Evolutionary conservation across 2,888 invertebrate species (phyloP).

Genomic region (Aromia moschata): DNA sequence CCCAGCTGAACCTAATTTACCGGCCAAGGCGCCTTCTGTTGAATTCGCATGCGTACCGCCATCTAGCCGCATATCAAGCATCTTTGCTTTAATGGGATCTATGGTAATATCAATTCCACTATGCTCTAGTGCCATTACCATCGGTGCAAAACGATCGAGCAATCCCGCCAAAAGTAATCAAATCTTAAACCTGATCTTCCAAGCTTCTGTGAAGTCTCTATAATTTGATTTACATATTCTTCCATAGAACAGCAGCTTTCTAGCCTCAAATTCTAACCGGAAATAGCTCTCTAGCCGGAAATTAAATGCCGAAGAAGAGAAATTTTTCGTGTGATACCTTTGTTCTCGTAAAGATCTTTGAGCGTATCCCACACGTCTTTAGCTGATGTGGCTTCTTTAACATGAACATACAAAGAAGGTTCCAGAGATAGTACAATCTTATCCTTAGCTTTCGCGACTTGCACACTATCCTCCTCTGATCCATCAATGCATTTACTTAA

Average conservation of each 20-base stretch:
- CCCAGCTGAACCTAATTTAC: conserved; percentile 8
- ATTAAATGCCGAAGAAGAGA: conserved; percentile 37
- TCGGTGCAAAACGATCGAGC: conserved; percentile 41
- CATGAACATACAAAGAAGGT: conserved; percentile 4
- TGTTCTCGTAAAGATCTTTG: conserved; percentile 43
- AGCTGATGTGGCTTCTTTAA: conserved; percentile 5
- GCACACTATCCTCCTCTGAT: not conserved
- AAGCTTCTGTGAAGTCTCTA: conserved; percentile 49
- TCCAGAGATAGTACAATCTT: conserved; percentile 5
- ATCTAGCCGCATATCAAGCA: conserved; percentile 37
- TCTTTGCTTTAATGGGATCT: conserved; percentile 47
- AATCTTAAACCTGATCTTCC: conserved; percentile 48
- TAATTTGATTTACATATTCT: conserved; percentile 47
- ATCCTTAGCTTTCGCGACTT: conserved; percentile 3
- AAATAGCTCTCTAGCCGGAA: no score
- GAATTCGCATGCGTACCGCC: conserved; percentile 28
- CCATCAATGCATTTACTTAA: conserved; percentile 7
- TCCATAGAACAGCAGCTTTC: conserved; percentile 46
- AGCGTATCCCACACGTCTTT: conserved; percentile 41
- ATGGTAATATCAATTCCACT: conserved; percentile 42
- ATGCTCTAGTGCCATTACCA: conserved; percentile 48
- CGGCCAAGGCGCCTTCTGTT: conserved; percentile 21
- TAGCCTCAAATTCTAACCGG: no score
- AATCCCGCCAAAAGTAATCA: conserved; percentile 44
- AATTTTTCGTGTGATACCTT: conserved; percentile 47